A percentile compares a stretch with the other conserved stretches of the same genome.
Evolutionary conservation across 30 jellyfish, hydroid and myxozoan species (phyloP).

Genomic region (Chironex yamaguchii): DNA sequence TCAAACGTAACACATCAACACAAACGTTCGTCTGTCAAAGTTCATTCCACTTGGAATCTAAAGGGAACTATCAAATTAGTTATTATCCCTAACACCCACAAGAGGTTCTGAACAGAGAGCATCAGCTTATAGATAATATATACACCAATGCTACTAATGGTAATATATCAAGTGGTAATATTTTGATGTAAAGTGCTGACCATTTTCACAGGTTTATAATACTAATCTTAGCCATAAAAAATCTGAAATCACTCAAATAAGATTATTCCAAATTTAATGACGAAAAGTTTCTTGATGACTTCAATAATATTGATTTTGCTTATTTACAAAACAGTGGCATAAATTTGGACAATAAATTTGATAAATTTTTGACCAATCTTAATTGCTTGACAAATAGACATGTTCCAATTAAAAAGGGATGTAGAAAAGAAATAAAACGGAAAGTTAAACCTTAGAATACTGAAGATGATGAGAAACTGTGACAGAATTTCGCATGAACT

Average conservation of each 20-base stretch:
- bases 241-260: not conserved
- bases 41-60: too few species aligned
- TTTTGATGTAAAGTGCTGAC: not conserved
- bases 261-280: slow-evolving; percentile 19
- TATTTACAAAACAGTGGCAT: slow-evolving; percentile 8
- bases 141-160: slow-evolving; percentile 29
- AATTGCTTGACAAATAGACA: too few species aligned
- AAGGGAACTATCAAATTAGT: too few species aligned
- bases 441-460: slow-evolving; percentile 37
- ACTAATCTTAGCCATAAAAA: not conserved
- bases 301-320: slow-evolving; percentile 5
- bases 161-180: slow-evolving; percentile 27
- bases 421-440: slow-evolving; percentile 1
- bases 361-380: too few species aligned
- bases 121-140: slow-evolving; percentile 49
- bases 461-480: slow-evolving; percentile 28
- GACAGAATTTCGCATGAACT: too few species aligned
- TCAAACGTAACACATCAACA: too few species aligned
- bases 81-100: too few species aligned
- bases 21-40: too few species aligned
- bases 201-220: not conserved
- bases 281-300: slow-evolving; percentile 8
- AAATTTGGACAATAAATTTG: slow-evolving; percentile 12
- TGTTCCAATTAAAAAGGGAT: too few species aligned
- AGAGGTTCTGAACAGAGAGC: slow-evolving; percentile 26